Conservation (phyloP, 2,888 invertebrate species). For the Idaea dimidiata region DNA sequence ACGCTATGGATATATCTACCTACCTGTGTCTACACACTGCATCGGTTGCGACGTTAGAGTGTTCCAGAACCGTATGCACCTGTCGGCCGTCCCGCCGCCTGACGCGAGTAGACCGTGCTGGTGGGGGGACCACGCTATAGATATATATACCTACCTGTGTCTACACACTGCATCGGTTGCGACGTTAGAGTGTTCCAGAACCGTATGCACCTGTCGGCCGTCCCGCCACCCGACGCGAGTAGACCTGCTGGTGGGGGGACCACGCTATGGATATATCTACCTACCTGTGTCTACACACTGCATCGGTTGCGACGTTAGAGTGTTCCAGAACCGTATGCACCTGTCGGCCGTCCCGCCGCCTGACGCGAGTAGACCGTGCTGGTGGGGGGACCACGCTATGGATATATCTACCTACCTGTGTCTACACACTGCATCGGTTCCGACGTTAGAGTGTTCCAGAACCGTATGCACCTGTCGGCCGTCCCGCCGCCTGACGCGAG, state of each 20-base stretch:
- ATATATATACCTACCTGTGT: too few species aligned
- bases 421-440: too few species aligned
- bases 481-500: slow-evolving; percentile 99
- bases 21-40: too few species aligned
- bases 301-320: slow-evolving; percentile 98
- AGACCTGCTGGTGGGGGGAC: slow-evolving; percentile 99
- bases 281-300: too few species aligned
- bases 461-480: slow-evolving; percentile 96
- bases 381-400: slow-evolving; percentile 99
- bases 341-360: slow-evolving; percentile 99
- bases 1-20: too few species aligned
- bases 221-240: slow-evolving; percentile 98
- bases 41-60: slow-evolving; percentile 98
- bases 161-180: slow-evolving; percentile 98
- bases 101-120: slow-evolving; percentile 97
- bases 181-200: slow-evolving; percentile 99
- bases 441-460: slow-evolving; percentile 99
- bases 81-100: slow-evolving; percentile 99
- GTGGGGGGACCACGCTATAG: slow-evolving; percentile 99
- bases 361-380: slow-evolving; percentile 96
- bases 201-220: slow-evolving; percentile 96
- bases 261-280: slow-evolving; percentile 99
- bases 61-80: slow-evolving; percentile 99
- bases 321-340: slow-evolving; percentile 99
- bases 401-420: too few species aligned